Evolutionary conservation across 2,113 vertebrate species (phyloP).

Genomic region (Mormoops blainvillei): DNA sequence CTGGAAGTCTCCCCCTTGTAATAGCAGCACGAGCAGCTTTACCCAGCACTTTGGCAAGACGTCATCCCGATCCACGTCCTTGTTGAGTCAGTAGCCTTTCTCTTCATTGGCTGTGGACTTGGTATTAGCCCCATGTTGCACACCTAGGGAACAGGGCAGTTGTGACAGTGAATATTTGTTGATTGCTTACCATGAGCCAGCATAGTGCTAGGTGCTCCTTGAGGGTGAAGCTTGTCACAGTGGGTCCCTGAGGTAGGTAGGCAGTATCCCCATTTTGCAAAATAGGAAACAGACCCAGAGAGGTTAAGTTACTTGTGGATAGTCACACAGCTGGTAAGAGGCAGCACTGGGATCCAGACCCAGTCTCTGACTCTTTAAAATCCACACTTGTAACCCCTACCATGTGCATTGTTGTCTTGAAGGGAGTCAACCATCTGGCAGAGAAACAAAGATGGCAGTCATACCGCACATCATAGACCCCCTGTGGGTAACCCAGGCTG

Average conservation of each 20-base stretch:
- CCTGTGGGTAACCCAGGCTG: neutral
- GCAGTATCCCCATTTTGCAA: neutral
- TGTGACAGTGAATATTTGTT: neutral
- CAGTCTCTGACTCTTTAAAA: neutral
- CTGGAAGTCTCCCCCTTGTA: neutral
- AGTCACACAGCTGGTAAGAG: neutral
- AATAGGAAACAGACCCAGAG: neutral
- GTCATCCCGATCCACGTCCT: neutral
- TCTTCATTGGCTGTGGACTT: neutral
- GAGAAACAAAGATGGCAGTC: neutral
- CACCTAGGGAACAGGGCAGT: neutral
- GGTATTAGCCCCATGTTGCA: accelerated
- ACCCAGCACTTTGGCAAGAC: neutral
- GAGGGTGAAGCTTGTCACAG: accelerated
- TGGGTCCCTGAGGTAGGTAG: neutral
- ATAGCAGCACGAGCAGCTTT: neutral
- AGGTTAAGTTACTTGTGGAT: neutral
- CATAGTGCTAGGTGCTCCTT: neutral
- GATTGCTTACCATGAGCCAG: neutral
- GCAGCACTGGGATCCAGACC: neutral
- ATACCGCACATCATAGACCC: accelerated
- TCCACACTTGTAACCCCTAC: neutral
- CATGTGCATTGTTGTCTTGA: neutral
- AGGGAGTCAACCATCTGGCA: neutral
- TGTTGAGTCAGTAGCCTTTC: neutral